Evolutionary conservation across 2,113 vertebrate genomes (phyloP).

Genomic region (Fregetta grallaria): DNA sequence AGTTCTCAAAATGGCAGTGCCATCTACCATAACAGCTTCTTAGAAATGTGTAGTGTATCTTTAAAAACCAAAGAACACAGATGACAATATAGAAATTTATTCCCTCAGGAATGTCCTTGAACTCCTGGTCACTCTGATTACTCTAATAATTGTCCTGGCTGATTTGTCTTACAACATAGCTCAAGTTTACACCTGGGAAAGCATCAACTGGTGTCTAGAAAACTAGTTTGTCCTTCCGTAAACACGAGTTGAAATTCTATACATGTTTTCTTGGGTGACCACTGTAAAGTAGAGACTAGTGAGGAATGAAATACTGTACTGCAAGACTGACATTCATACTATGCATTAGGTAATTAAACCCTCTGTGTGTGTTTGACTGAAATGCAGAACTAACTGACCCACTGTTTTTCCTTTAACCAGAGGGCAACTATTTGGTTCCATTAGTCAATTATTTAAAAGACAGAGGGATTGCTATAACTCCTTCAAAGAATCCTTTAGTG

Average conservation of each 20-base stretch:
- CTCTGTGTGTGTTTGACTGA: background rate
- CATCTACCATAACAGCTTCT: background rate
- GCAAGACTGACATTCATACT: background rate
- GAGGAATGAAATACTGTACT: background rate
- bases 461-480: background rate
- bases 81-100: background rate
- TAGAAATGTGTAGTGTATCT: background rate
- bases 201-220: background rate
- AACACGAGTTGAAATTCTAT: background rate
- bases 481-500: background rate
- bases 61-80: background rate
- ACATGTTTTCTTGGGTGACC: background rate
- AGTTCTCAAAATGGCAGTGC: background rate
- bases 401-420: background rate
- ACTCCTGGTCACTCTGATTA: background rate
- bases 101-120: background rate
- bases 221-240: background rate
- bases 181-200: background rate
- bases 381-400: background rate
- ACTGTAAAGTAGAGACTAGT: background rate
- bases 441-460: conserved; percentile 38
- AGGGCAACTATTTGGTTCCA: background rate
- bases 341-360: background rate
- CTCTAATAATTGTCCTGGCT: background rate
- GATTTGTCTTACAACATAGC: background rate